These are phyloP conservation scores for Ichneumoninae sp. DNA, from an alignment of 2,888 invertebrate genomes.

Conservation along the genomic window DNA sequence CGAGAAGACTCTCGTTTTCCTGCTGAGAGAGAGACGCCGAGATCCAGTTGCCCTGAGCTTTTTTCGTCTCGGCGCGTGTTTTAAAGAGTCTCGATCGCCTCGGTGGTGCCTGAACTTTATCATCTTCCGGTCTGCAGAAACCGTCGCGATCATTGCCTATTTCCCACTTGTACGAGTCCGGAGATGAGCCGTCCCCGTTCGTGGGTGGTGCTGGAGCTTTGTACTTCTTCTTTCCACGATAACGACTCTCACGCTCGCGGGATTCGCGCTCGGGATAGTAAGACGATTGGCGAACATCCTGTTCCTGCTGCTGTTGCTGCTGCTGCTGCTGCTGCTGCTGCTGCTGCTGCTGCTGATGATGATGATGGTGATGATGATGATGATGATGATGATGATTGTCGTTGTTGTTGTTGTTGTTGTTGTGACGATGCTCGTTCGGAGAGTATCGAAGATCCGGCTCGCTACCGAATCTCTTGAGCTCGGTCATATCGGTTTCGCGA, in stretches of 20 bases:
- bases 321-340: constrained; percentile 23
- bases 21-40: constrained; percentile 59
- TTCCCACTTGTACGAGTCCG: constrained; percentile 86
- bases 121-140: constrained; percentile 73
- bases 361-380: too few species aligned
- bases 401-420: constrained; percentile 56
- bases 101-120: constrained; percentile 80
- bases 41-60: constrained; percentile 79
- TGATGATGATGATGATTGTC: constrained; percentile 56
- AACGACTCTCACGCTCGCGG: constrained; percentile 84
- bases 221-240: constrained; percentile 90
- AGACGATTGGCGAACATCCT: constrained; percentile 71
- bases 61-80: constrained; percentile 90
- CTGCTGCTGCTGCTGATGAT: too few species aligned
- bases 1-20: constrained; percentile 63
- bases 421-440: constrained; percentile 63
- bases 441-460: constrained; percentile 89
- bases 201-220: constrained; percentile 89
- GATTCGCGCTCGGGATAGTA: constrained; percentile 83
- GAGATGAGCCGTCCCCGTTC: constrained; percentile 86
- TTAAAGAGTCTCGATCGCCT: constrained; percentile 90
- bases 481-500: constrained; percentile 78
- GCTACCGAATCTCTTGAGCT: constrained; percentile 89
- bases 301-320: constrained; percentile 12
- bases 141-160: constrained; percentile 85